Conservation (phyloP, 1,140 invertebrate genomes). For the Stenopsyche tienmushanensis region DNA sequence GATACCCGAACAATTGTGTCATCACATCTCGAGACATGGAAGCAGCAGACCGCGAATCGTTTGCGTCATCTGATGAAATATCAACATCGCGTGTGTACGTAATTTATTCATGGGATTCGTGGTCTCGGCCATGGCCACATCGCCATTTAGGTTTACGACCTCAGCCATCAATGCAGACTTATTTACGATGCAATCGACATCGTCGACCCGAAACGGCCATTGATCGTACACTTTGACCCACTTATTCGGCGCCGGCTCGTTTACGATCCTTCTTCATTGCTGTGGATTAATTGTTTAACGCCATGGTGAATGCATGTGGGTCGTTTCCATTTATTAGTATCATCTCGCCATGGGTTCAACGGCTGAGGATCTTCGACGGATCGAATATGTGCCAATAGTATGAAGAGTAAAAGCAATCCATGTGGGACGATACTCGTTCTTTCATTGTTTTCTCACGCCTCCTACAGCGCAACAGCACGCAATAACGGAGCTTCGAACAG, state of each 20-base stretch:
- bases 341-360: background rate
- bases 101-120: background rate
- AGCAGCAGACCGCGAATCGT: background rate
- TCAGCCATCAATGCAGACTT: no score
- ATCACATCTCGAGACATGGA: background rate
- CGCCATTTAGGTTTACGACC: background rate
- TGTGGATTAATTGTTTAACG: no score
- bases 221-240: background rate
- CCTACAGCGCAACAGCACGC: background rate
- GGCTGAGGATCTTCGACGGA: background rate
- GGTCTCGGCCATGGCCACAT: background rate
- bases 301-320: no score
- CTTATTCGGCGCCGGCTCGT: background rate
- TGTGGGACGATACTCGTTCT: background rate
- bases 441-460: background rate
- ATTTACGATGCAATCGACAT: no score
- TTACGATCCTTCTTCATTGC: no score
- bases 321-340: background rate
- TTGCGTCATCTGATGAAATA: conserved; percentile 5
- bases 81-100: background rate
- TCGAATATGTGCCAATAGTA: no score
- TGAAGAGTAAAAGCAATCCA: background rate
- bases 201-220: background rate
- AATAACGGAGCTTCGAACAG: background rate
- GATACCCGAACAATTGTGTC: background rate